Base-by-base conservation (phyloP, 2,888 invertebrate species). In the Meloe dianella region DNA sequence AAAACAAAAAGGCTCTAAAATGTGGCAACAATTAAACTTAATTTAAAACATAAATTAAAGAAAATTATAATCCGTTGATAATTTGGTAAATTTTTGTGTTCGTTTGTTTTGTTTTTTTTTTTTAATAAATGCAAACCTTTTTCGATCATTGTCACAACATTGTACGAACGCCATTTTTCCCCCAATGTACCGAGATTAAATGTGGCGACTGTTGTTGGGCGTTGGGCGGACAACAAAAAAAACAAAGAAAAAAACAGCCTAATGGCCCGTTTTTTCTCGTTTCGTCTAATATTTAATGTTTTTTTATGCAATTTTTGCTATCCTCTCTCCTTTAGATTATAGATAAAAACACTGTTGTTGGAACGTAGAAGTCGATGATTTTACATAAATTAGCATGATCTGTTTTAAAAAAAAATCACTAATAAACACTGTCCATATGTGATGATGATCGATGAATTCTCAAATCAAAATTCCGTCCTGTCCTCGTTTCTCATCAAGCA, bases 81-180 rank as follows among this genome's bases (percentile, higher is more conserved):
- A n/a, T n/a, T 71, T 9, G 27, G 6, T 20, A 17, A 78, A 80
- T 80, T 80, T 80, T 82, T 80, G 78, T 82, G 81, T 81, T 76
- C 74, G n/a, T n/a, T n/a, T n/a, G 80, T 72, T 75, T 76, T 76
- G 73, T 77, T 75, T 75, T 78, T 78, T 80, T 79, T 73, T 77
- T 77, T 81, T 83, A 83, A 83, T 82, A 80, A 80, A 82, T 81
- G 81, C 84, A 83, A 84, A 84, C 84, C 84, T 84, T 51, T 51
- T 84, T 81, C 80, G 73, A 78, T 77, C 51, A 51, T 51, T 17
- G 81, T 83, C 84, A 84, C 84, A 83, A 41, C 41, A 51, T 51
- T 51, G 51, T 83, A 83, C 83, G 81, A 83, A 82, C 79, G 84
- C 84, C 84, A 84, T 84, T 82, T 79, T 81, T n/a, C n/a, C n/a